phyloP scores from a whole-genome alignment of 2,797 vertebrate genomes.

The Gambelia wislizenii region DNA sequence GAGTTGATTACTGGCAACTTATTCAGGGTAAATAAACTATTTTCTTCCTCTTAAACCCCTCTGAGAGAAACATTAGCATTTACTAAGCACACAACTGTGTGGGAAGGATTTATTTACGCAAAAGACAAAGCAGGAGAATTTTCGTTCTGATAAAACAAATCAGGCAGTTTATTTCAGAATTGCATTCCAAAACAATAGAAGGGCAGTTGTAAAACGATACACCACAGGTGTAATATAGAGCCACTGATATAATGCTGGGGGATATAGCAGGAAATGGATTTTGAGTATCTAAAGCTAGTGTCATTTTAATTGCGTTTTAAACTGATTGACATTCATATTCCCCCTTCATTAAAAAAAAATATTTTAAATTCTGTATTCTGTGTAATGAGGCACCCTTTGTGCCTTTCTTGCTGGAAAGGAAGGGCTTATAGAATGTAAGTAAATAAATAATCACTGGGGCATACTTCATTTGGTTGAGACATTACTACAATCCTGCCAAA shows the following conservation, averaged over 20 bases:
- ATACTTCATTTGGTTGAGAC: not conserved
- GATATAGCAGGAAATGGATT: conserved; percentile 43
- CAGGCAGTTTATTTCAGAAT: not conserved
- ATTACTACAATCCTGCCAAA: not conserved
- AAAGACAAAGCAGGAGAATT: conserved; percentile 22
- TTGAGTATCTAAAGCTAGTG: not conserved
- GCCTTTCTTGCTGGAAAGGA: not conserved
- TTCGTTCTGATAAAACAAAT: conserved; percentile 19
- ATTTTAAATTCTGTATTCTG: not conserved
- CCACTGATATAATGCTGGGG: not conserved
- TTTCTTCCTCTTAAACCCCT: conserved; percentile 43
- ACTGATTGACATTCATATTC: not conserved
- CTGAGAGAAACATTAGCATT: conserved; percentile 42
- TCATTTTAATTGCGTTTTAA: not conserved
- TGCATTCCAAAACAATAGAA: conserved; percentile 6
- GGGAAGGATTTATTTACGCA: conserved; percentile 29
- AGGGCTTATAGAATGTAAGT: not conserved
- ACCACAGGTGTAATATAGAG: not conserved
- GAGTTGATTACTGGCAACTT: conserved; percentile 23
- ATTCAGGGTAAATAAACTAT: conserved; percentile 51
- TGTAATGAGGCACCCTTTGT: not conserved
- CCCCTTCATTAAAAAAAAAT: not conserved
- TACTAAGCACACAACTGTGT: conserved; percentile 18
- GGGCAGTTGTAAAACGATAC: conserved; percentile 6
- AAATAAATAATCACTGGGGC: not conserved